Percentiles rank a stretch among this genome's conserved stretches.
These are phyloP conservation scores for Miichthys miiuy DNA, from an alignment of 2,797 vertebrate genomes.

Conservation along the genomic window DNA sequence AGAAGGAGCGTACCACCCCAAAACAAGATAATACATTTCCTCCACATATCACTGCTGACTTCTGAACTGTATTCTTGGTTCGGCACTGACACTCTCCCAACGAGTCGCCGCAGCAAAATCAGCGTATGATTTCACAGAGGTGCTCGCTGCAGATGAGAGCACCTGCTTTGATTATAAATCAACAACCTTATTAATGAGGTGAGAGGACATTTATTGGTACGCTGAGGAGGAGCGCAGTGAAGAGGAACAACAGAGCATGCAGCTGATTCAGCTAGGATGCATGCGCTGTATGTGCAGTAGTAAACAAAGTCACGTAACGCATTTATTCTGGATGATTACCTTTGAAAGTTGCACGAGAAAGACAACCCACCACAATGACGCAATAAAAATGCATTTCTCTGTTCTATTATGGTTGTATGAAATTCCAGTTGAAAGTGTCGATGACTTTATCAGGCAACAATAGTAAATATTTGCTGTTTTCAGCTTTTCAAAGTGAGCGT, in stretches of 20 bases:
- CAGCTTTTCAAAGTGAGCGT: not conserved
- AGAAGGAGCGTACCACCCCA: slow-evolving; percentile 14
- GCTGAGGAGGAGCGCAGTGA: slow-evolving; percentile 34
- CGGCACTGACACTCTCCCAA: not conserved
- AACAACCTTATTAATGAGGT: slow-evolving; percentile 57
- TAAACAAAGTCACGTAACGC: no score
- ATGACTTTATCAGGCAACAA: not conserved
- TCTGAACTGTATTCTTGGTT: not conserved
- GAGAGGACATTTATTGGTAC: slow-evolving; percentile 33
- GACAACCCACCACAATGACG: not conserved
- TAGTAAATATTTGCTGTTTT: not conserved
- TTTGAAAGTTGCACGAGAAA: not conserved
- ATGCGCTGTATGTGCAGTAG: not conserved
- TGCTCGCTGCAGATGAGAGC: slow-evolving; percentile 1
- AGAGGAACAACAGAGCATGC: slow-evolving; percentile 21
- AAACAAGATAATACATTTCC: slow-evolving; percentile 19
- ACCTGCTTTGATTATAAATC: slow-evolving; percentile 55
- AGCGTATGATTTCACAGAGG: slow-evolving; percentile 23
- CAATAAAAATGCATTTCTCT: not conserved
- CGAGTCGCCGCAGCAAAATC: slow-evolving; percentile 35
- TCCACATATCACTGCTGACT: not conserved
- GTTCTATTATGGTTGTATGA: not conserved
- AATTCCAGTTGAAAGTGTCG: not conserved
- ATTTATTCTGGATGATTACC: no score
- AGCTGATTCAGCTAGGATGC: slow-evolving; percentile 39